These are phyloP conservation scores for Pseudomugil tenellus DNA, from an alignment of 2,797 vertebrate genomes.

Conservation along the genomic window DNA sequence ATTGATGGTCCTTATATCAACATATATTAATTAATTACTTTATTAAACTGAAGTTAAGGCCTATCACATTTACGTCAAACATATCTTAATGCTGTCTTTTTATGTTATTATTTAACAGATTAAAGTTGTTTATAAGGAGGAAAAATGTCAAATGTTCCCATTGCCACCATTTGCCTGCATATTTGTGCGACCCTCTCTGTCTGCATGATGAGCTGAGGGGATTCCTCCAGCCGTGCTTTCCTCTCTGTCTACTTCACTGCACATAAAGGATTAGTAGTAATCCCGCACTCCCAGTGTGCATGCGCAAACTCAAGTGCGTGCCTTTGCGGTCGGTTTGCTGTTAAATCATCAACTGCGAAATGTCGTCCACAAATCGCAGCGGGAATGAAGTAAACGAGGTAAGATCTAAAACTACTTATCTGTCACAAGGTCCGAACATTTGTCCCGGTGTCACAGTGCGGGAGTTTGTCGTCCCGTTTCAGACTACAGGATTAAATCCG, in stretches of 20 bases:
- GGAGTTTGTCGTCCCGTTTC: constrained; percentile 31
- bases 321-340: constrained; percentile 10
- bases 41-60: too few relatives aligned
- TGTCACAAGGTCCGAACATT: background rate
- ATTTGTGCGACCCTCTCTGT: too few relatives aligned
- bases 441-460: background rate
- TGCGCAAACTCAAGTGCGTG: constrained; percentile 67
- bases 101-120: too few relatives aligned
- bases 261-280: constrained; percentile 76
- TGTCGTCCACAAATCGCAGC: background rate
- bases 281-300: constrained; percentile 72
- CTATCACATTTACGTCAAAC: too few relatives aligned
- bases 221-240: constrained; percentile 25
- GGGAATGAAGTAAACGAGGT: constrained; percentile 47
- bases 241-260: constrained; percentile 19
- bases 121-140: too few relatives aligned
- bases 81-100: too few relatives aligned
- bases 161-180: too few relatives aligned
- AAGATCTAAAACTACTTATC: constrained; percentile 15
- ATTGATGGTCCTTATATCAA: too few relatives aligned
- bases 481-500: constrained; percentile 35
- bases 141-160: too few relatives aligned
- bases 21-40: too few relatives aligned
- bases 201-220: constrained; percentile 2
- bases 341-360: constrained; percentile 15